These are phyloP conservation scores for Pristionchus maxplancki DNA, from an alignment of 2,888 invertebrate species.

Conservation along the genomic window DNA sequence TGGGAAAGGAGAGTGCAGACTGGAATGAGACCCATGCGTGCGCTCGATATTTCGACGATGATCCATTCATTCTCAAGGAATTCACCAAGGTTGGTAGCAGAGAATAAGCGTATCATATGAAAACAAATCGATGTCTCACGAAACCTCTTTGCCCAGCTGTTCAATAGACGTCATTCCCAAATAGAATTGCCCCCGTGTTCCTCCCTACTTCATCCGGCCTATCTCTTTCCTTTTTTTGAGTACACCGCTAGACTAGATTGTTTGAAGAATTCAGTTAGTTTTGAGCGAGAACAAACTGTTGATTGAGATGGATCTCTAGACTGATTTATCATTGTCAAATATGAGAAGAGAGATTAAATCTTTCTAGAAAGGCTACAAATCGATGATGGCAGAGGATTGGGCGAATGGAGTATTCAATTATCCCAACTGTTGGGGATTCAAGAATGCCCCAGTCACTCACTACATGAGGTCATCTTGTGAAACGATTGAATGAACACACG, in stretches of 20 bases:
- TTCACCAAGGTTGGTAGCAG: conserved; percentile 18
- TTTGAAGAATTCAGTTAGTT: neutral
- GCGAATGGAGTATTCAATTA: conserved; percentile 50
- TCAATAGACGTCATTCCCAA: neutral
- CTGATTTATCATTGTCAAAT: neutral
- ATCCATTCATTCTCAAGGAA: conserved; percentile 27
- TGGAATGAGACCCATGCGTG: conserved; percentile 28
- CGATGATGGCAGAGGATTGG: conserved; percentile 52
- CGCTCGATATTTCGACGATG: conserved; percentile 24
- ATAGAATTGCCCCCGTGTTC: neutral
- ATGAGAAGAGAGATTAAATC: no score
- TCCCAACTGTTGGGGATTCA: conserved; percentile 52
- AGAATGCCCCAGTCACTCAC: conserved; percentile 44
- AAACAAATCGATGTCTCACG: neutral
- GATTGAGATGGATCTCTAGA: neutral
- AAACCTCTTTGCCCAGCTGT: neutral
- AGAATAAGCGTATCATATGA: neutral
- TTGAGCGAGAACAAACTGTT: neutral
- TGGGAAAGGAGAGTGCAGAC: neutral
- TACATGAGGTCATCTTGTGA: conserved; percentile 41
- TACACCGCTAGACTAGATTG: neutral
- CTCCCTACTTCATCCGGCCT: neutral
- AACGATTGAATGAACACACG: no score
- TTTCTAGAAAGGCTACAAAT: conserved; percentile 48
- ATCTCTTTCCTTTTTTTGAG: neutral